Percentiles rank a stretch among this genome's conserved stretches.
These are phyloP conservation scores for Sialia sialis DNA, from an alignment of 2,113 vertebrate genomes.

Conservation along the genomic window DNA sequence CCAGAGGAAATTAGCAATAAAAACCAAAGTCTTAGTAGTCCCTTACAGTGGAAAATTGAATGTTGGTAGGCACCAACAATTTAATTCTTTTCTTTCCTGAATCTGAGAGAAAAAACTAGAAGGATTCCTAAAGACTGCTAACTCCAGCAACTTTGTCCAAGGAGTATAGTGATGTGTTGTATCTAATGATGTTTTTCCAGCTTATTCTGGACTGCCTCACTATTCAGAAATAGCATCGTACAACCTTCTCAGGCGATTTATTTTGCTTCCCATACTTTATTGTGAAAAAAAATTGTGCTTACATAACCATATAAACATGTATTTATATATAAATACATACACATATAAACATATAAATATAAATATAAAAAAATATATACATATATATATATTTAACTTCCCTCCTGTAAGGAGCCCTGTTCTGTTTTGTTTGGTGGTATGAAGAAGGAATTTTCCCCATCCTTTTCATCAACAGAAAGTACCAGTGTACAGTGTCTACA, in stretches of 20 bases:
- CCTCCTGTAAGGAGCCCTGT: not conserved
- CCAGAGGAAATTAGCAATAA: not conserved
- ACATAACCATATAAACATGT: not conserved
- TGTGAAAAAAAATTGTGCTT: not conserved
- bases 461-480: not conserved
- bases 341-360: not conserved
- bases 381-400: not conserved
- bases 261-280: not conserved
- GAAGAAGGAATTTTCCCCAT: not conserved
- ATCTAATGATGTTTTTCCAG: not conserved
- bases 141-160: not conserved
- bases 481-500: not conserved
- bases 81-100: not conserved
- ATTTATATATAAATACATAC: not conserved
- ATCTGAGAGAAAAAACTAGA: not conserved
- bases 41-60: not conserved
- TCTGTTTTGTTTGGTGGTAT: not conserved
- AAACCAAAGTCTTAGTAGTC: not conserved
- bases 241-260: not conserved
- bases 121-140: not conserved
- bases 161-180: fast-evolving
- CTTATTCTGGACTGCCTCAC: not conserved
- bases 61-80: not conserved
- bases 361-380: not conserved
- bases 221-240: not conserved